These are phyloP conservation scores for Rhaphigaster nebulosa DNA, from an alignment of 2,888 invertebrate species.

Conservation along the genomic window DNA sequence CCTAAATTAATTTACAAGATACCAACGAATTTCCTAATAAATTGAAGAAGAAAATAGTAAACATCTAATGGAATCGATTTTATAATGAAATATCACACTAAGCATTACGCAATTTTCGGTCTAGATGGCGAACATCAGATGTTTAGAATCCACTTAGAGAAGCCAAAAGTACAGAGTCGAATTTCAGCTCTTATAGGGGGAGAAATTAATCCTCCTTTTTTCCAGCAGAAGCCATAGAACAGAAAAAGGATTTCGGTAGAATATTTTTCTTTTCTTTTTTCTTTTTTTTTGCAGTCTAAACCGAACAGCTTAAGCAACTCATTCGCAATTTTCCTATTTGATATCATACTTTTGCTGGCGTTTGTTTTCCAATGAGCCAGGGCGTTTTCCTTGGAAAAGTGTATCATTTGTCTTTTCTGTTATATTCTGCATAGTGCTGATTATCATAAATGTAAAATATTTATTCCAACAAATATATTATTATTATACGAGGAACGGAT, in stretches of 20 bases:
- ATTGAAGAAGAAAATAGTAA: too few relatives aligned
- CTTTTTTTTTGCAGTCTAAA: not conserved
- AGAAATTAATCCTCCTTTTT: not conserved
- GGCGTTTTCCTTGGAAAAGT: not conserved
- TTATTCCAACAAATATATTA: too few relatives aligned
- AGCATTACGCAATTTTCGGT: conserved; percentile 8
- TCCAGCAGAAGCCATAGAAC: not conserved
- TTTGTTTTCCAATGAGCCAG: not conserved
- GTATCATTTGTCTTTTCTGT: not conserved
- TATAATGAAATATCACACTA: not conserved
- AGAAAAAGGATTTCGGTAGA: not conserved
- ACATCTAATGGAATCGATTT: too few relatives aligned
- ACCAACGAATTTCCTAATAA: too few relatives aligned
- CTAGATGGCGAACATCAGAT: not conserved
- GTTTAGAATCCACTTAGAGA: conserved; percentile 10
- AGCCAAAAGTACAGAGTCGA: not conserved
- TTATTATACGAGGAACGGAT: too few relatives aligned
- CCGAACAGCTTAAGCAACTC: not conserved
- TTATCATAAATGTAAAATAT: too few relatives aligned
- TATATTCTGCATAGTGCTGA: conserved; percentile 72
- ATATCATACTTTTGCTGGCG: conserved; percentile 71
- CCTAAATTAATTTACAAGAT: too few relatives aligned
- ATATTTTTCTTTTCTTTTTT: not conserved
- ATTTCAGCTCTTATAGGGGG: not conserved
- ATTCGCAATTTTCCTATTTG: conserved; percentile 65